Evolutionary conservation across 2,888 invertebrate genomes (phyloP), one percentile per base, ranked within the genome.

Genomic region (Phyto melanocephala): DNA sequence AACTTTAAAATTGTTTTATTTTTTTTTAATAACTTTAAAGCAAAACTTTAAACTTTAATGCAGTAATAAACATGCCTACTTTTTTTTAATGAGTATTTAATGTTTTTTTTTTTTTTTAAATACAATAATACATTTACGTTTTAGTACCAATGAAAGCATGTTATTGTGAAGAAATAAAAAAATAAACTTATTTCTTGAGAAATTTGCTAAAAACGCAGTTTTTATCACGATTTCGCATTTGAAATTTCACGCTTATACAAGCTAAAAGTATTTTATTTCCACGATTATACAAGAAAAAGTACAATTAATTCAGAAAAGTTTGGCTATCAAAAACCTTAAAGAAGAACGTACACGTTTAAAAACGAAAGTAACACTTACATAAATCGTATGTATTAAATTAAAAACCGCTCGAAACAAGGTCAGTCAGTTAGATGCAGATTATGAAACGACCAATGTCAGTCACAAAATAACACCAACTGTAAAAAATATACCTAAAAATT

Each of bases 191-290:
- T n/a, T n/a, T 13, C 58, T 42, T 45, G 7, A 2, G 17, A 47
- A 47, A 67, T 28, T 28, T 58, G 45, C 47, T 35, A 60, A 35
- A 42, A 47, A 22, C 13, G 45, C 45, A 35, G n/a, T 58, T 45
- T 71, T 71, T 45, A 58, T 71, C 60, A 50, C 56, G 60, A 20
- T 58, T 20, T 58, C 17, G 8, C 22, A n/a, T 17, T 65, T 50
- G 35, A 65, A 28, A 6, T 28, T 28, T 28, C 6, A 28, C 6
- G 28, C 28, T 28, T 28, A 28, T 5, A 28, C 6, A 28, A 28
- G 6, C 3, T 28, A 28, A 28, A 28, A 28, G 28, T 28, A 28
- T 28, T 28, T 28, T 28, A 6, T 28, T 28, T 28, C 28, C 28
- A 28, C 6, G 6, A 5, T 28, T 28, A 5, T 28, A 28, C 6